These are phyloP conservation scores for Chironomus tentans DNA, from an alignment of 2,888 invertebrate genomes.

Conservation along the genomic window DNA sequence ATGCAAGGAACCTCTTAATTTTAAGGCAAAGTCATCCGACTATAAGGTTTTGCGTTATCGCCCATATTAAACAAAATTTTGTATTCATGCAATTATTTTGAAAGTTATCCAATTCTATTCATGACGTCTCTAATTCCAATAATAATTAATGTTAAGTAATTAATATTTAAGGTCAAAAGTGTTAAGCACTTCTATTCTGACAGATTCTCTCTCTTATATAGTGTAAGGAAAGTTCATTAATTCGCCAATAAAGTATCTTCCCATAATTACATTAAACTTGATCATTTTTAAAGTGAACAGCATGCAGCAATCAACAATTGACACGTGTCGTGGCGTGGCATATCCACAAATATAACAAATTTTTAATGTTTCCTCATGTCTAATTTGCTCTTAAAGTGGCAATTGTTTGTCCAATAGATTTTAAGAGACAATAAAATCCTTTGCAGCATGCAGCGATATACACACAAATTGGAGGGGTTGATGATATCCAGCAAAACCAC, in stretches of 20 bases:
- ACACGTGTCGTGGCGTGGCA: constrained; percentile 11
- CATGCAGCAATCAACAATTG: background rate
- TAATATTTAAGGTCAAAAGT: too few relatives aligned
- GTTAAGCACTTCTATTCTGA: too few relatives aligned
- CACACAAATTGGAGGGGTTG: background rate
- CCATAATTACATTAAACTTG: background rate
- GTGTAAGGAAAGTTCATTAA: too few relatives aligned
- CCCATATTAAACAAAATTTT: background rate
- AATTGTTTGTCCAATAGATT: constrained; percentile 21
- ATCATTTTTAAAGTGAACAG: background rate
- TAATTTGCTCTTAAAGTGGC: constrained; percentile 19
- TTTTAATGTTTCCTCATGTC: constrained; percentile 17
- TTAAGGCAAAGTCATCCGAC: background rate
- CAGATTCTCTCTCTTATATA: too few relatives aligned
- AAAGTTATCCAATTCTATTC: background rate
- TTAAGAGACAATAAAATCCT: background rate
- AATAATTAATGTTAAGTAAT: too few relatives aligned
- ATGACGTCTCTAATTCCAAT: background rate
- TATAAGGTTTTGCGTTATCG: background rate
- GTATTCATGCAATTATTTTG: background rate
- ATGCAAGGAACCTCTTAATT: background rate
- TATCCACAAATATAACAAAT: background rate
- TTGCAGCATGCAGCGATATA: background rate
- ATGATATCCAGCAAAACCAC: background rate
- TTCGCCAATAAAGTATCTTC: too few relatives aligned